Evolutionary conservation across 2,888 invertebrate genomes (phyloP).

Genomic region (Brachylomia viminalis): DNA sequence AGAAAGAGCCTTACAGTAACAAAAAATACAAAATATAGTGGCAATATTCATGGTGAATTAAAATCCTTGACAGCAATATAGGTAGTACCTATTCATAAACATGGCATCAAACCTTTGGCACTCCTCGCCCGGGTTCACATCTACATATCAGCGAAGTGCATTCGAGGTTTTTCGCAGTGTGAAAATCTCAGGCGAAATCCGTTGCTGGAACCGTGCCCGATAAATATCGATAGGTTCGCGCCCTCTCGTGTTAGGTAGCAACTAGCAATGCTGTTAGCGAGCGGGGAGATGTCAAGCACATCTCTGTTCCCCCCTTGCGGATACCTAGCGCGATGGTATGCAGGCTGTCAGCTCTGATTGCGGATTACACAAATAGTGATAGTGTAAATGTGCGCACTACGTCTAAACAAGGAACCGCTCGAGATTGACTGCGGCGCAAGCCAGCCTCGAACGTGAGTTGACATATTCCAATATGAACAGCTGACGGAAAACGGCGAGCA

Average conservation of each 20-base stretch:
- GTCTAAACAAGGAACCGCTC: not conserved
- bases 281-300: conserved; percentile 3
- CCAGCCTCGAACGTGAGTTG: conserved; percentile 19
- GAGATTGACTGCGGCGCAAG: conserved; percentile 7
- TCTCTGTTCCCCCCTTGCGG: conserved; percentile 17
- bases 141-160: conserved; percentile 51
- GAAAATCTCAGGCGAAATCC: conserved; percentile 40
- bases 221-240: conserved; percentile 52
- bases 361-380: conserved; percentile 29
- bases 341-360: conserved; percentile 34
- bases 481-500: conserved; percentile 31
- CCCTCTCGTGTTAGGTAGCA: conserved; percentile 32
- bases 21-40: not conserved
- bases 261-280: conserved; percentile 36
- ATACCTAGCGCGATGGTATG: conserved; percentile 15
- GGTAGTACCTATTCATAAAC: conserved; percentile 2
- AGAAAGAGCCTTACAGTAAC: not conserved
- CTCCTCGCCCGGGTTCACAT: conserved; percentile 4
- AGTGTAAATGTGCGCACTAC: conserved; percentile 1
- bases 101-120: not conserved
- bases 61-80: conserved; percentile 5
- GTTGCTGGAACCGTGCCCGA: conserved; percentile 56
- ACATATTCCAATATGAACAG: conserved; percentile 42
- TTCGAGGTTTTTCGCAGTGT: conserved; percentile 27
- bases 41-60: not conserved